Conservation (phyloP, 1,140 invertebrate genomes). For the Cardiocondyla obscurior region DNA sequence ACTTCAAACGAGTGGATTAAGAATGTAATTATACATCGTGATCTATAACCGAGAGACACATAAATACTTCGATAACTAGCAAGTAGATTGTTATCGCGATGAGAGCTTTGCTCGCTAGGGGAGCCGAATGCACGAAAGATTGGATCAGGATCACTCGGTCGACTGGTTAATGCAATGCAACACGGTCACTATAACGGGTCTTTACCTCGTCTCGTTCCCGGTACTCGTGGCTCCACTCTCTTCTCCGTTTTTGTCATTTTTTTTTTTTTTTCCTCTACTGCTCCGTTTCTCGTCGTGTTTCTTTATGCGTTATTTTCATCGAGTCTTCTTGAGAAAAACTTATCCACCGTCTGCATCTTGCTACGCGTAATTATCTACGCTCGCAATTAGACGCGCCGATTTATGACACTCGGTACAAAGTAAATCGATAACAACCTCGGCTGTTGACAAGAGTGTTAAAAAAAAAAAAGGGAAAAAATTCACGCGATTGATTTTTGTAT, state of each 20-base stretch:
- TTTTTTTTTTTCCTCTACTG: not conserved
- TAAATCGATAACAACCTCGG: not conserved
- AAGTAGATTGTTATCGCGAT: not conserved
- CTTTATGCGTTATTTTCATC: conserved; percentile 43
- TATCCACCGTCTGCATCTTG: conserved; percentile 19
- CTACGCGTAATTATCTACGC: conserved; percentile 29
- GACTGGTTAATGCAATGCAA: conserved; percentile 83
- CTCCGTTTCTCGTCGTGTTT: conserved; percentile 50
- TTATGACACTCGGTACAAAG: not conserved
- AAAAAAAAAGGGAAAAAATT: not conserved
- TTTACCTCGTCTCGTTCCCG: conserved; percentile 57
- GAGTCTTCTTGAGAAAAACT: conserved; percentile 3
- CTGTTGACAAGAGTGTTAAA: not conserved
- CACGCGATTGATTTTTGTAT: not conserved
- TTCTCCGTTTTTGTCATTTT: conserved; percentile 29
- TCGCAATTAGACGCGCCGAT: not conserved
- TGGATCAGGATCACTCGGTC: conserved; percentile 83
- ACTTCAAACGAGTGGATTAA: not conserved
- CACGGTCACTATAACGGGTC: conserved; percentile 77
- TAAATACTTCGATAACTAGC: not conserved
- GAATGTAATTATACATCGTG: not conserved
- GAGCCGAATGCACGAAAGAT: conserved; percentile 70
- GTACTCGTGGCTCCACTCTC: conserved; percentile 35
- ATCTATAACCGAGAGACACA: not conserved
- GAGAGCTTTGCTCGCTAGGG: conserved; percentile 10